Evolutionary conservation across 2,113 vertebrate species (phyloP).

Genomic region (Lophius piscatorius): DNA sequence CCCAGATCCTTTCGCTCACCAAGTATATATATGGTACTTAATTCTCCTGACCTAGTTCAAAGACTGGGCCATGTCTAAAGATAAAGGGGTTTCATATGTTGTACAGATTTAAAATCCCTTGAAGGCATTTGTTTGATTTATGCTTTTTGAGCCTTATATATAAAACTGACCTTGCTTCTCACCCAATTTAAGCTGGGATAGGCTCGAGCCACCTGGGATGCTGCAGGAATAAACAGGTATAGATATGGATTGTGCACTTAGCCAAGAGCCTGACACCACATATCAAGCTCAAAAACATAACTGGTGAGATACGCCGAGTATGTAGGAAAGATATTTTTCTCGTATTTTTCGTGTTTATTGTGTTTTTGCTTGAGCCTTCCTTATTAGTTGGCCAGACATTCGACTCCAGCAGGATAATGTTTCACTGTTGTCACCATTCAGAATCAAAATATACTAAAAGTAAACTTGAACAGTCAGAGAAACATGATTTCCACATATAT

Average conservation of each 20-base stretch:
- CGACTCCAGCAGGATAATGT: too few relatives aligned
- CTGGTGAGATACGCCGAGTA: too few relatives aligned
- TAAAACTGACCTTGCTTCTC: conserved; percentile 20
- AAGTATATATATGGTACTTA: conserved; percentile 2
- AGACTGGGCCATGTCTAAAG: conserved; percentile 3
- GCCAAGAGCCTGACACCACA: not conserved
- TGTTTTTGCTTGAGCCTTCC: too few relatives aligned
- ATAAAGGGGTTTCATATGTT: conserved; percentile 9
- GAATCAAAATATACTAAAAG: too few relatives aligned
- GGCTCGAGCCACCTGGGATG: conserved; percentile 5
- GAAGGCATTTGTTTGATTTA: conserved; percentile 1
- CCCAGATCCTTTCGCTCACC: not conserved
- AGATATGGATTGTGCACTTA: not conserved
- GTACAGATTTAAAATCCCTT: conserved; percentile 32
- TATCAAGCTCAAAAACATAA: not conserved
- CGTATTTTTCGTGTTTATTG: too few relatives aligned
- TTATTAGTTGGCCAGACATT: too few relatives aligned
- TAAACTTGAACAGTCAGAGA: too few relatives aligned
- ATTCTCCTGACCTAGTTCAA: conserved; percentile 27
- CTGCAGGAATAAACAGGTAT: not conserved
- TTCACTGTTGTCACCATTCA: too few relatives aligned
- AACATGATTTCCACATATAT: too few relatives aligned
- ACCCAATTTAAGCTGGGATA: conserved; percentile 24
- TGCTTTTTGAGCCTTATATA: conserved; percentile 16
- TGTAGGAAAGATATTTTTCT: too few relatives aligned